These are phyloP conservation scores for Salvelinus fontinalis DNA, from an alignment of 2,113 vertebrate species.

Conservation along the genomic window DNA sequence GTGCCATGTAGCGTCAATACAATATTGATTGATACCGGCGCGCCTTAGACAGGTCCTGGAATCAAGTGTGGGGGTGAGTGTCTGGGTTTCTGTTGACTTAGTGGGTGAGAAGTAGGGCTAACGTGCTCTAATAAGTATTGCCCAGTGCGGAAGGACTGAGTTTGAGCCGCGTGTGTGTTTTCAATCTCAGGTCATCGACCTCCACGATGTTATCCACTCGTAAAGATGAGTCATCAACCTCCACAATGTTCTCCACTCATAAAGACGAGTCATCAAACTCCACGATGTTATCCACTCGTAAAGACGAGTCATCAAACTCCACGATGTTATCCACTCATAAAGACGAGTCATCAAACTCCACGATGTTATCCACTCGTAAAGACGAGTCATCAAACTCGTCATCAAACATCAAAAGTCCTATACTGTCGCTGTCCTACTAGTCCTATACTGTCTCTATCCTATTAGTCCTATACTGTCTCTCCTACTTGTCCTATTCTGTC, in stretches of 20 bases:
- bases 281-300: not conserved
- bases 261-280: not conserved
- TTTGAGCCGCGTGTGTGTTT: not conserved
- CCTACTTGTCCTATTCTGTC: no score
- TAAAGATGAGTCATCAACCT: not conserved
- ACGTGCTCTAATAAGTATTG: not conserved
- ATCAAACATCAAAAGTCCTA: no score
- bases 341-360: not conserved
- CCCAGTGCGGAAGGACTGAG: not conserved
- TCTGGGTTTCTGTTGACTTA: not conserved
- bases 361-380: not conserved
- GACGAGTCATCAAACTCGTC: not conserved
- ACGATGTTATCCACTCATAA: not conserved
- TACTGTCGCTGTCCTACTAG: no score
- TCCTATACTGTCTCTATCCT: no score
- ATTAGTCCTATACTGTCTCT: no score
- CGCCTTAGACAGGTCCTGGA: conserved; percentile 20
- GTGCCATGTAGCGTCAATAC: conserved; percentile 49
- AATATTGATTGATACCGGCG: conserved; percentile 47
- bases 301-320: not conserved
- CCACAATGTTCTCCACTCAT: not conserved
- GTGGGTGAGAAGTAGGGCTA: conserved; percentile 16
- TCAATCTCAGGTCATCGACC: not conserved
- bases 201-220: not conserved
- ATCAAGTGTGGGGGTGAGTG: conserved; percentile 18